A percentile compares a stretch with the other conserved stretches of the same genome.
Evolutionary conservation across 2,113 vertebrate genomes (phyloP).

Genomic region (Crotalus helleri): DNA sequence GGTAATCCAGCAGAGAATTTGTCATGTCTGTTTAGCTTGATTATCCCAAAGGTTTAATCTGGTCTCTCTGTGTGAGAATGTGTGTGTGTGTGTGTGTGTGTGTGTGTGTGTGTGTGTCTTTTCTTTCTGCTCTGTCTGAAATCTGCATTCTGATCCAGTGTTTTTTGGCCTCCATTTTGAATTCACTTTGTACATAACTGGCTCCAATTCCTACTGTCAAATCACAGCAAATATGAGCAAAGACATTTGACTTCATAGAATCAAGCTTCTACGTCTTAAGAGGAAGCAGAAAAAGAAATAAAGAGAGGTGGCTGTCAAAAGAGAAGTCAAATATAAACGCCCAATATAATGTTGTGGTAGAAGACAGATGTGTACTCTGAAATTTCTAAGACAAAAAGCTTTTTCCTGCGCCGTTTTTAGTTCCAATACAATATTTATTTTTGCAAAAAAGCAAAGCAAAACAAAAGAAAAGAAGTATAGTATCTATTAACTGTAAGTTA

Average conservation of each 20-base stretch:
- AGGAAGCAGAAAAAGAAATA: neutral
- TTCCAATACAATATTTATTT: constrained; percentile 46
- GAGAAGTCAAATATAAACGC: constrained; percentile 17
- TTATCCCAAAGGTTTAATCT: neutral
- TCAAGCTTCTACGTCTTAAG: neutral
- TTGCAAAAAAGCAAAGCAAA: constrained; percentile 39
- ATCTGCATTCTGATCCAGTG: neutral
- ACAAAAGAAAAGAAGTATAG: constrained; percentile 24
- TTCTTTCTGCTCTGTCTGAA: neutral
- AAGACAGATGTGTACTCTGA: constrained; percentile 30
- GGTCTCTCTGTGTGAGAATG: neutral
- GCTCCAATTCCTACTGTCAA: neutral
- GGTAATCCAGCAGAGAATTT: neutral
- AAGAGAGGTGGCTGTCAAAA: neutral
- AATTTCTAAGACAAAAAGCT: neutral
- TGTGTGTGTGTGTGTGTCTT: neutral
- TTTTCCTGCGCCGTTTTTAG: constrained; percentile 7
- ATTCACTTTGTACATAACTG: neutral
- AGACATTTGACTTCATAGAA: neutral
- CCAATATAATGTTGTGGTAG: neutral
- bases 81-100: neutral
- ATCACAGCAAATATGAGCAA: neutral
- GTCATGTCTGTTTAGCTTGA: neutral
- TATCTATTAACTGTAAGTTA: constrained; percentile 1
- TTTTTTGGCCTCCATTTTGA: neutral